These are phyloP conservation scores for Archaeoteleia sp. DNA, from an alignment of 2,888 invertebrate genomes.

Conservation along the genomic window DNA sequence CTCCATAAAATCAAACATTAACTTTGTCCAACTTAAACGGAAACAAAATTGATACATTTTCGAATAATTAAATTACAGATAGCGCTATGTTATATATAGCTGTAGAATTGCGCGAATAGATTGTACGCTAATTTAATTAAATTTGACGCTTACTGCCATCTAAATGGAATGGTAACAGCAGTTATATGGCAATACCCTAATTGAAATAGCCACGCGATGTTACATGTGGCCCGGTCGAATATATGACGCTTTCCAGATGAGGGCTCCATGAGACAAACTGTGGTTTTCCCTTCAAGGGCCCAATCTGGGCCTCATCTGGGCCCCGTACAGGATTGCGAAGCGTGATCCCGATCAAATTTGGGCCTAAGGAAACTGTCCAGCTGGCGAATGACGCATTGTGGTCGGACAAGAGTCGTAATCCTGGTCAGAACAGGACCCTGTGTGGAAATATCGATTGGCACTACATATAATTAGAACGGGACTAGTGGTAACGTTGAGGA, in stretches of 20 bases:
- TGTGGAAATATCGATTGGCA: slow-evolving; percentile 36
- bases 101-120: slow-evolving; percentile 35
- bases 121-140: slow-evolving; percentile 44
- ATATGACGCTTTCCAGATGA: slow-evolving; percentile 1
- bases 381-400: not conserved
- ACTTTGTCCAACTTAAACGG: slow-evolving; percentile 38
- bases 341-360: no score
- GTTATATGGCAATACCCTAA: no score
- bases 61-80: slow-evolving; percentile 40
- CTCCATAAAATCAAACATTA: slow-evolving; percentile 42
- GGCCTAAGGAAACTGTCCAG: no score
- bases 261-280: no score
- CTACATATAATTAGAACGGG: slow-evolving; percentile 40
- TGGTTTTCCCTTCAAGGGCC: no score
- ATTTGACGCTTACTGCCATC: slow-evolving; percentile 16
- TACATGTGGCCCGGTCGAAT: slow-evolving; percentile 5
- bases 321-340: no score
- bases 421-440: no score
- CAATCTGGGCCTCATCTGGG: no score
- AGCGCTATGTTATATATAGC: slow-evolving; percentile 25
- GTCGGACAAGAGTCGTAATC: slow-evolving; percentile 26
- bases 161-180: slow-evolving; percentile 26
- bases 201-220: slow-evolving; percentile 7
- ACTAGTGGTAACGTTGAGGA: slow-evolving; percentile 40
- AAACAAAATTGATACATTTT: slow-evolving; percentile 43